Evolutionary conservation across 2,797 vertebrate genomes (phyloP).

Genomic region (Trematocara caparti): DNA sequence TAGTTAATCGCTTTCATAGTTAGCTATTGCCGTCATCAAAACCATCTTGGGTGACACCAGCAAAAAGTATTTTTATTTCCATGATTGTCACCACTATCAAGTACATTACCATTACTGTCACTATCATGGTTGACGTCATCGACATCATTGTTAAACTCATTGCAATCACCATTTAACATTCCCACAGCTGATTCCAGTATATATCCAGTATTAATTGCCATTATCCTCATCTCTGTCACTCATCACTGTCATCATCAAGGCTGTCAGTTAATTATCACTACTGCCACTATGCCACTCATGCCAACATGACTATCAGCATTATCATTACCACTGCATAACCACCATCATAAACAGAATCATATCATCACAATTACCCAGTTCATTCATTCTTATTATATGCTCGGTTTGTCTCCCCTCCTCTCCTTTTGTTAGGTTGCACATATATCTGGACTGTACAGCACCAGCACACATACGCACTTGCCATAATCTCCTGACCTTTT

Average conservation of each 20-base stretch:
- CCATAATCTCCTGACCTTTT: slow-evolving; percentile 44
- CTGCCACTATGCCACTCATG: background rate
- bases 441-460: background rate
- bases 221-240: background rate
- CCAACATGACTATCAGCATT: background rate
- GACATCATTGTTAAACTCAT: background rate
- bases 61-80: background rate
- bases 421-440: background rate
- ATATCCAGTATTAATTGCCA: background rate
- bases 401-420: background rate
- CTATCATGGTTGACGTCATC: background rate
- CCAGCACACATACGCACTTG: background rate
- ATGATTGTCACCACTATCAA: background rate
- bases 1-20: background rate
- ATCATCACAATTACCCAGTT: background rate
- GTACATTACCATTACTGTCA: background rate
- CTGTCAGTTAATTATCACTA: background rate
- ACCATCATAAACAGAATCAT: background rate
- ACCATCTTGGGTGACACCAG: background rate
- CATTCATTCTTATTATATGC: background rate
- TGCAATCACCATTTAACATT: background rate
- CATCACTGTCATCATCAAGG: background rate
- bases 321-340: background rate
- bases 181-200: background rate
- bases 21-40: background rate